Conservation (phyloP, 2,113 vertebrate species). For the Petrocephalus zakoni region DNA sequence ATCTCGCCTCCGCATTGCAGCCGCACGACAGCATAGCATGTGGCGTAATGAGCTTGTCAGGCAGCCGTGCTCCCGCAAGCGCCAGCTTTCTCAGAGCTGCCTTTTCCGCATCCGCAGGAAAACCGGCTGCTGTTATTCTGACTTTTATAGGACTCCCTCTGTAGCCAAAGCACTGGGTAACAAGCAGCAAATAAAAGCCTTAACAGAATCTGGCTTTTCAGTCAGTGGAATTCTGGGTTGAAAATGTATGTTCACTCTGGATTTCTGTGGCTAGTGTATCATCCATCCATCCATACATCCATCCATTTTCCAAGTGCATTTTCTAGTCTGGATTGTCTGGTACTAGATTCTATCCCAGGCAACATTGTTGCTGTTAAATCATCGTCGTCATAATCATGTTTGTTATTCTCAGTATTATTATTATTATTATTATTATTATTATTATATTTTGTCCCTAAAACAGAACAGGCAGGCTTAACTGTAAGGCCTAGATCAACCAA, state of each 20-base stretch:
- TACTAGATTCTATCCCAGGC: neutral
- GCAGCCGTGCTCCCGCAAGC: neutral
- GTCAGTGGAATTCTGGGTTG: neutral
- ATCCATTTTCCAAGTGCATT: neutral
- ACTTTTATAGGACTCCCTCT: neutral
- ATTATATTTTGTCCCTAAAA: neutral
- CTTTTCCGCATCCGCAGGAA: neutral
- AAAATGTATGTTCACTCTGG: neutral
- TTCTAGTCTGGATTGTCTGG: neutral
- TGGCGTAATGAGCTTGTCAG: neutral
- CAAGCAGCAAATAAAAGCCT: neutral
- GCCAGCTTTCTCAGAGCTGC: neutral
- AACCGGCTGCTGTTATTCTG: neutral
- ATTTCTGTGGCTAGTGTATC: neutral
- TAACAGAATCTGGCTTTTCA: neutral
- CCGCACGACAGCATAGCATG: neutral
- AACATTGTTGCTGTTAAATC: neutral
- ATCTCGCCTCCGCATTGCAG: neutral
- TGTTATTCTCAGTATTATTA: neutral
- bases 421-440: neutral
- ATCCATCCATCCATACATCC: neutral
- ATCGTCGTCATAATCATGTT: neutral
- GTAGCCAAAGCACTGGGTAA: neutral
- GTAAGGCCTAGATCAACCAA: neutral
- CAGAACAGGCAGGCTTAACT: too few species aligned